phyloP scores from a whole-genome alignment of 2,797 vertebrate genomes.

The Meriones psammophilus region DNA sequence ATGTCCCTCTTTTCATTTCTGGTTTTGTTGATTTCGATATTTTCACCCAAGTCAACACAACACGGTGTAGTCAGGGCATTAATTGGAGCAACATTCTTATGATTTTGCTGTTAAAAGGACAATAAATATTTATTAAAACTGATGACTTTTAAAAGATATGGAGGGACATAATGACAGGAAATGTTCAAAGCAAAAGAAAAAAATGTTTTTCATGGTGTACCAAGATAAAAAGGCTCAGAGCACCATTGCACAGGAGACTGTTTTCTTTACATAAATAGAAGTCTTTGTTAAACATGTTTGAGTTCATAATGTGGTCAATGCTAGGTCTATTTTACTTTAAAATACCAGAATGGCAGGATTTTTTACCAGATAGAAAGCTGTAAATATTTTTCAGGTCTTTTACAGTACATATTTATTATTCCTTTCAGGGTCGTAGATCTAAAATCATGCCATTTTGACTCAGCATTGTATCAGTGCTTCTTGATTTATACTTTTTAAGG shows the following conservation, averaged over 20 bases:
- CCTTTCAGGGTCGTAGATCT: not conserved
- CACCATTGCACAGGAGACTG: not conserved
- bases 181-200: not conserved
- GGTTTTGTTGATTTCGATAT: not conserved
- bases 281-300: not conserved
- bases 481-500: not conserved
- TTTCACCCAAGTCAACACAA: not conserved
- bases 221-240: not conserved
- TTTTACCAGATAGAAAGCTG: not conserved
- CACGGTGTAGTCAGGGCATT: not conserved
- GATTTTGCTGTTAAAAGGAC: constrained; percentile 3
- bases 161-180: not conserved
- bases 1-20: no score
- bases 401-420: not conserved
- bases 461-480: not conserved
- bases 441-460: not conserved
- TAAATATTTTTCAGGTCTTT: not conserved
- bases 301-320: not conserved
- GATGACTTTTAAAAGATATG: not conserved
- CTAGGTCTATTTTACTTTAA: not conserved
- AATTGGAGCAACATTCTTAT: not conserved
- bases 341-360: not conserved
- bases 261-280: not conserved
- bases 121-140: constrained; percentile 4
- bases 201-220: not conserved